Conservation (phyloP, 2,797 vertebrate genomes). For the Galago senegalensis region DNA sequence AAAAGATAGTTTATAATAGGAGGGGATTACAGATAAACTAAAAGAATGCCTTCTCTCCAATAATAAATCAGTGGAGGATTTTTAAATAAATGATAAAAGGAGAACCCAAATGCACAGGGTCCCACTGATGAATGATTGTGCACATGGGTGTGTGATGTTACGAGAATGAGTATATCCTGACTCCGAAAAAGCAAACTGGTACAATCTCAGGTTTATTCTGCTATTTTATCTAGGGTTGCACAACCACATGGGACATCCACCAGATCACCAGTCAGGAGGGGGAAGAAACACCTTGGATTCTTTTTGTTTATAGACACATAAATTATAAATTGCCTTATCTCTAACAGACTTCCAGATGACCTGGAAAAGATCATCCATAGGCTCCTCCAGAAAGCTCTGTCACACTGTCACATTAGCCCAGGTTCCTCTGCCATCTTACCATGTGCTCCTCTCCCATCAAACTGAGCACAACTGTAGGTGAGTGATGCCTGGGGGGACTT, state of each 20-base stretch:
- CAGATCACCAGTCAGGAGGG: not conserved
- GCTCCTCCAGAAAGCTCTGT: not conserved
- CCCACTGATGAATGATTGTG: not conserved
- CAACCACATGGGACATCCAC: not conserved
- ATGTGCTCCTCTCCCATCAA: not conserved
- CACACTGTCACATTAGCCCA: not conserved
- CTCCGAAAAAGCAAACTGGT: not conserved
- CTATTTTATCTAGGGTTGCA: not conserved
- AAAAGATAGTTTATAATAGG: not conserved
- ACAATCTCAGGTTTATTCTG: not conserved
- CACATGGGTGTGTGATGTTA: rapidly evolving
- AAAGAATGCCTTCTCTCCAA: not conserved
- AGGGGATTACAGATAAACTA: not conserved
- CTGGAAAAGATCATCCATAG: not conserved
- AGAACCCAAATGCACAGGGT: not conserved
- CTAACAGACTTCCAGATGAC: not conserved
- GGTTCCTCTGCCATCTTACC: not conserved
- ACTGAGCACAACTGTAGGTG: rapidly evolving
- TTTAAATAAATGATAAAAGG: not conserved
- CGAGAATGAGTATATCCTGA: no score
- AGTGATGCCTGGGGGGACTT: rapidly evolving
- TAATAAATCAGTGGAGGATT: not conserved
- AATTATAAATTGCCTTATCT: not conserved
- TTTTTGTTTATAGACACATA: not conserved
- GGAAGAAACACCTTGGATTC: rapidly evolving